Evolutionary conservation across 2,113 vertebrate genomes (phyloP).

Genomic region (Mustela lutreola): DNA sequence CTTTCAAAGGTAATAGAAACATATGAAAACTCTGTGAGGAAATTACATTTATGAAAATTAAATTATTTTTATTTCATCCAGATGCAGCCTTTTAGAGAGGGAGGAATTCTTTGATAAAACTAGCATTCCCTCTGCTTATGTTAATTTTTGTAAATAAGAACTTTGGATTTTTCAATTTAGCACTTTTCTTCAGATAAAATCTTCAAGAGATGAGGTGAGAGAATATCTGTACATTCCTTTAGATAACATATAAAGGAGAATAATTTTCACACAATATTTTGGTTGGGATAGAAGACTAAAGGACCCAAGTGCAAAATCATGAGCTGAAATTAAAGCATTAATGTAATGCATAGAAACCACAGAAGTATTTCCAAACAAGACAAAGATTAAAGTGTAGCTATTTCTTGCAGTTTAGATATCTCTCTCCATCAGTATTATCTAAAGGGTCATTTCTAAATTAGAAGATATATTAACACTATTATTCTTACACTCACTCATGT

Average conservation of each 20-base stretch:
- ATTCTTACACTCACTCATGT: not conserved
- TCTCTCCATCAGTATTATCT: not conserved
- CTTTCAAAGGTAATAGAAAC: constrained; percentile 1
- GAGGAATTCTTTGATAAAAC: not conserved
- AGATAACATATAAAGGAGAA: not conserved
- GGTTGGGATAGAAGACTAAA: not conserved
- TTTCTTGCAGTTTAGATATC: constrained; percentile 37
- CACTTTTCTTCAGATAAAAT: constrained; percentile 46
- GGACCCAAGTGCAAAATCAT: not conserved
- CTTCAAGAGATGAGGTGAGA: constrained; percentile 4
- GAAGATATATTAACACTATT: constrained; percentile 30
- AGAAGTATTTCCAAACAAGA: not conserved
- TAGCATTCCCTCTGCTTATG: not conserved
- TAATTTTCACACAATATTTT: constrained; percentile 16
- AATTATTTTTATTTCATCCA: constrained; percentile 48
- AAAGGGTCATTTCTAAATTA: constrained; percentile 44
- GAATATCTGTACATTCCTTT: not conserved
- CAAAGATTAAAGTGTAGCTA: constrained; percentile 20
- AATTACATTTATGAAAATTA: constrained; percentile 27
- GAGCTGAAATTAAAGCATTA: not conserved
- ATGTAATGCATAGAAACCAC: not conserved
- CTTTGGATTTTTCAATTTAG: not conserved
- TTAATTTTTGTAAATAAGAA: not conserved
- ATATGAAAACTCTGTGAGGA: constrained; percentile 20
- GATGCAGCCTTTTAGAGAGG: not conserved